These are phyloP conservation scores for Lepidochrysops patricia DNA, from an alignment of 2,888 invertebrate species.

Conservation along the genomic window DNA sequence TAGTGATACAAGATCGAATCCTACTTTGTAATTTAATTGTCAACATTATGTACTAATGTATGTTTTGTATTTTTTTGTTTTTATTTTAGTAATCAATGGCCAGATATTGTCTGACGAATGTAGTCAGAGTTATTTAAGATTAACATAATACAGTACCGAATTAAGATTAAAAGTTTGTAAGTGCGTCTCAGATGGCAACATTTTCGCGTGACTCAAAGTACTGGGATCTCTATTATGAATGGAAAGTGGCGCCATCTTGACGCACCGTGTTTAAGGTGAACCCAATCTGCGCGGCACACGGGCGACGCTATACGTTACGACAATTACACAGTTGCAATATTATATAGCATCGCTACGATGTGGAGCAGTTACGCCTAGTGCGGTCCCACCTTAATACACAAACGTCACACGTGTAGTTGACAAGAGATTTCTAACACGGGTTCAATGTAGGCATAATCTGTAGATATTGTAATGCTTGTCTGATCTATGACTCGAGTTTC, in stretches of 20 bases:
- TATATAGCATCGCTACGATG: too few relatives aligned
- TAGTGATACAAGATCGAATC: neutral
- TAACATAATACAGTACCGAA: conserved; percentile 7
- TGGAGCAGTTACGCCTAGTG: too few relatives aligned
- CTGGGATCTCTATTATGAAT: neutral
- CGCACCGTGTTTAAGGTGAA: neutral
- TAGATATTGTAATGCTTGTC: conserved; percentile 9
- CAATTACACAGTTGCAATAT: too few relatives aligned
- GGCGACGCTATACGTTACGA: too few relatives aligned
- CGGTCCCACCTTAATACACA: too few relatives aligned
- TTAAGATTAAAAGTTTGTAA: conserved; percentile 1
- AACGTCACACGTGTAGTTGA: neutral
- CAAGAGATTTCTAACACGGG: conserved; percentile 1
- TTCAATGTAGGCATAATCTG: conserved; percentile 1
- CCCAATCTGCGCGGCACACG: too few relatives aligned
- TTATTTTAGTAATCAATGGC: conserved; percentile 10
- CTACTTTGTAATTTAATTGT: neutral
- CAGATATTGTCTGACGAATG: conserved; percentile 6
- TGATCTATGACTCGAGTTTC: neutral
- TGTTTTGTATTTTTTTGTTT: conserved; percentile 8
- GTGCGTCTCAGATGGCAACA: neutral
- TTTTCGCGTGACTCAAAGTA: neutral
- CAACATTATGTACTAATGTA: neutral
- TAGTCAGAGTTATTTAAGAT: conserved; percentile 7
- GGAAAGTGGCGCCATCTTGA: neutral